Conservation (phyloP, 2,113 vertebrate species). For the Notothenia coriiceps region DNA sequence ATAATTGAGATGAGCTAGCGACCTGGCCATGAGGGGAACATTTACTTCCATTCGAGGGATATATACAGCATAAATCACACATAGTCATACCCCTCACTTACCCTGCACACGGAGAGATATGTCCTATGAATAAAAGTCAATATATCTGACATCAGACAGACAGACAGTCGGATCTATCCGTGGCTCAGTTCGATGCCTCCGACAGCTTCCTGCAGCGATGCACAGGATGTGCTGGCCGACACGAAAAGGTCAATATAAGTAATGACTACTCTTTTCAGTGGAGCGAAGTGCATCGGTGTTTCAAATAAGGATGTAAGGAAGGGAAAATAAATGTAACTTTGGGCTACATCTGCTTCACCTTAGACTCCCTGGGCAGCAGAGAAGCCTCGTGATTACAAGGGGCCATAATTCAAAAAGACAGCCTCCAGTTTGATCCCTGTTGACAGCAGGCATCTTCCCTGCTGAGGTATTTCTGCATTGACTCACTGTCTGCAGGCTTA, state of each 20-base stretch:
- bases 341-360: background rate
- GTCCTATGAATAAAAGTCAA: constrained; percentile 70
- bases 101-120: constrained; percentile 63
- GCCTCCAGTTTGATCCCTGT: constrained; percentile 4
- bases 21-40: constrained; percentile 38
- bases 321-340: constrained; percentile 25
- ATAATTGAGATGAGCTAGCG: constrained; percentile 60
- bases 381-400: background rate
- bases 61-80: constrained; percentile 63
- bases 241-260: constrained; percentile 52
- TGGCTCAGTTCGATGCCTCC: constrained; percentile 53
- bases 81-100: constrained; percentile 67
- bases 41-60: constrained; percentile 63
- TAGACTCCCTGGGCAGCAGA: background rate
- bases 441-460: constrained; percentile 10
- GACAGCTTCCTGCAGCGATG: constrained; percentile 41
- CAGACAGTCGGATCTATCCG: constrained; percentile 31
- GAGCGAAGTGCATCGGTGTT: constrained; percentile 18
- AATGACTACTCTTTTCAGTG: constrained; percentile 42
- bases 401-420: constrained; percentile 27
- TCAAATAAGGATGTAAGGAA: constrained; percentile 37
- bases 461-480: constrained; percentile 4
- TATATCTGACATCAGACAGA: constrained; percentile 45
- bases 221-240: constrained; percentile 44
- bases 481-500: constrained; percentile 3